Conservation (phyloP, 2,888 invertebrate genomes). For the Philhelius pedissequus region DNA sequence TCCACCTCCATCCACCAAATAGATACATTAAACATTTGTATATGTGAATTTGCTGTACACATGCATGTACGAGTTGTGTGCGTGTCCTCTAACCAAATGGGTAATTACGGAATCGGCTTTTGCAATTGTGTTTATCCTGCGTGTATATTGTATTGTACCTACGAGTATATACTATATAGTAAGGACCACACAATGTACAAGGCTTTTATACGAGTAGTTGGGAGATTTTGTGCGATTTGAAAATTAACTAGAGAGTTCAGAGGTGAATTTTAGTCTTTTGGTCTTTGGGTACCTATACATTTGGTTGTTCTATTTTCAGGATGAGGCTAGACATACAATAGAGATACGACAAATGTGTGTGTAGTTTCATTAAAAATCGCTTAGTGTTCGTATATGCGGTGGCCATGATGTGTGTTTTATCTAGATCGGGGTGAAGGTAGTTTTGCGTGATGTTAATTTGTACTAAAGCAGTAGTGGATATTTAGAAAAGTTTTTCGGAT, state of each 20-base stretch:
- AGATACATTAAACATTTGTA: too few relatives aligned
- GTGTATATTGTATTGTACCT: too few relatives aligned
- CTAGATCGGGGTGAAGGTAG: background rate
- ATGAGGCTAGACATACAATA: background rate
- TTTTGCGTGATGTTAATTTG: background rate
- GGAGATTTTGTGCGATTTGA: constrained; percentile 42
- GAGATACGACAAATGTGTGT: background rate
- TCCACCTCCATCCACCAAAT: constrained; percentile 14
- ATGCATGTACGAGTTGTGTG: too few relatives aligned
- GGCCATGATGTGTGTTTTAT: background rate
- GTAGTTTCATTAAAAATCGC: constrained; percentile 50
- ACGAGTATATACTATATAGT: too few relatives aligned
- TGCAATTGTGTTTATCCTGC: constrained; percentile 58
- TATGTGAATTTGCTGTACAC: too few relatives aligned
- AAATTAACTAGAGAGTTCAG: constrained; percentile 49
- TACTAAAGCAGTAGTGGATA: background rate
- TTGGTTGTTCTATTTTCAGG: constrained; percentile 9
- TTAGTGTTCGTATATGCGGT: background rate
- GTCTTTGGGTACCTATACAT: constrained; percentile 1
- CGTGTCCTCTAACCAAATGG: constrained; percentile 53
- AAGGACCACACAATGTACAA: background rate
- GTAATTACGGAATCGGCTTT: constrained; percentile 64
- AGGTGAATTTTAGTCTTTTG: constrained; percentile 41
- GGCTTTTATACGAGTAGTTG: background rate
- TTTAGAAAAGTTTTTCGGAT: too few relatives aligned